Percentiles rank a stretch among this genome's conserved stretches.
phyloP scores from a whole-genome alignment of 2,888 invertebrate species.

The Trichacis sp. region DNA sequence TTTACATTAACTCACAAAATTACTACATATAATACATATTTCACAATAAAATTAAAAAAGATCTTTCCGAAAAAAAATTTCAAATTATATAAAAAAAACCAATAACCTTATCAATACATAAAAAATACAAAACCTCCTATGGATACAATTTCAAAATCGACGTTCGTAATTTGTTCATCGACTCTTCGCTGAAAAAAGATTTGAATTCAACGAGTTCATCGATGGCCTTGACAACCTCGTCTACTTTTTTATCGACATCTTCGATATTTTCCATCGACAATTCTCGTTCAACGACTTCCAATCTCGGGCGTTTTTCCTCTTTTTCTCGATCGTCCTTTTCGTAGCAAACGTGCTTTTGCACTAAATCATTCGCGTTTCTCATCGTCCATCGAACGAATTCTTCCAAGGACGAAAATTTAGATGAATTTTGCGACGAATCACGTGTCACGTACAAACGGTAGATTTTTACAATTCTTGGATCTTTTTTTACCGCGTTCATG shows the following conservation, averaged over 20 bases:
- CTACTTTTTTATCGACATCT: slow-evolving; percentile 43
- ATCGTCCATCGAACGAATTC: slow-evolving; percentile 45
- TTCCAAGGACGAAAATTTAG: slow-evolving; percentile 38
- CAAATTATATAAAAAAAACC: no score
- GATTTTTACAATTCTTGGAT: slow-evolving; percentile 44
- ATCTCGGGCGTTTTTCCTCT: slow-evolving; percentile 47
- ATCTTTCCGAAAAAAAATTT: no score
- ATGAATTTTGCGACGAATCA: slow-evolving; percentile 34
- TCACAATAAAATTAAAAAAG: no score
- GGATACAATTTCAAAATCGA: slow-evolving; percentile 27
- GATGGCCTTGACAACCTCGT: slow-evolving; percentile 51
- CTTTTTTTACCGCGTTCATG: slow-evolving; percentile 44
- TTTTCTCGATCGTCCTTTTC: slow-evolving; percentile 41
- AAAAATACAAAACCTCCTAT: background rate
- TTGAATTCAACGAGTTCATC: slow-evolving; percentile 40
- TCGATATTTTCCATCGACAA: slow-evolving; percentile 7
- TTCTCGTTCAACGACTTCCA: slow-evolving; percentile 22
- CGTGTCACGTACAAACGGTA: slow-evolving; percentile 55
- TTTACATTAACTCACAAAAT: no score
- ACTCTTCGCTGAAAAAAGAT: slow-evolving; percentile 34
- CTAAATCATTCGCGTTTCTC: background rate
- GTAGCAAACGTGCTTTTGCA: slow-evolving; percentile 50
- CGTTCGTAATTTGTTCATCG: slow-evolving; percentile 41
- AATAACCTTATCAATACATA: background rate
- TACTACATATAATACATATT: no score